These are phyloP conservation scores for Amphilophus citrinellus DNA, from an alignment of 2,113 vertebrate genomes.

Conservation along the genomic window DNA sequence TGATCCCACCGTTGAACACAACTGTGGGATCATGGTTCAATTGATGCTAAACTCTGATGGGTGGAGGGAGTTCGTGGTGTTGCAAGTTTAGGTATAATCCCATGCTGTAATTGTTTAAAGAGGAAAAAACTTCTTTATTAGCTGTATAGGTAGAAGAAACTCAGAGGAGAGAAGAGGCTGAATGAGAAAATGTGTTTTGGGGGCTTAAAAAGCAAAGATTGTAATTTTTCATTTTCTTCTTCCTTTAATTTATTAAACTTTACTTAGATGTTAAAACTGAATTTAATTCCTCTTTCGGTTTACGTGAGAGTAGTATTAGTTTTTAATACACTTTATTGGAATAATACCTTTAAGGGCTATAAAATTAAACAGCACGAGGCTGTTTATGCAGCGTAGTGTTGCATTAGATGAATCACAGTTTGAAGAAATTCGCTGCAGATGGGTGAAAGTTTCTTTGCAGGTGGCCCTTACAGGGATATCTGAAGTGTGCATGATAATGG, in stretches of 20 bases:
- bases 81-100: neutral
- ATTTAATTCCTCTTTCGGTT: conserved; percentile 16
- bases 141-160: neutral
- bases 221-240: neutral
- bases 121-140: neutral
- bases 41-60: neutral
- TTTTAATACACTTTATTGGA: conserved; percentile 9
- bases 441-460: conserved; percentile 32
- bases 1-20: too few species aligned
- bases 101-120: neutral
- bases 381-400: conserved; percentile 9
- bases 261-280: conserved; percentile 13
- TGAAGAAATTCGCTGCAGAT: conserved; percentile 22
- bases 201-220: neutral
- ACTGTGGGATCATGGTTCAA: neutral
- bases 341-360: conserved; percentile 34
- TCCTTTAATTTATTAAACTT: conserved; percentile 10
- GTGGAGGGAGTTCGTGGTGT: neutral
- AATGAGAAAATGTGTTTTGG: neutral
- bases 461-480: conserved; percentile 34
- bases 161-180: neutral
- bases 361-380: conserved; percentile 22
- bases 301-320: conserved; percentile 24
- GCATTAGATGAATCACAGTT: conserved; percentile 20
- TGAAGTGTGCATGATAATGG: conserved; percentile 47